These are phyloP conservation scores for Sialis lutaria DNA, from an alignment of 2,888 invertebrate species.

Conservation along the genomic window DNA sequence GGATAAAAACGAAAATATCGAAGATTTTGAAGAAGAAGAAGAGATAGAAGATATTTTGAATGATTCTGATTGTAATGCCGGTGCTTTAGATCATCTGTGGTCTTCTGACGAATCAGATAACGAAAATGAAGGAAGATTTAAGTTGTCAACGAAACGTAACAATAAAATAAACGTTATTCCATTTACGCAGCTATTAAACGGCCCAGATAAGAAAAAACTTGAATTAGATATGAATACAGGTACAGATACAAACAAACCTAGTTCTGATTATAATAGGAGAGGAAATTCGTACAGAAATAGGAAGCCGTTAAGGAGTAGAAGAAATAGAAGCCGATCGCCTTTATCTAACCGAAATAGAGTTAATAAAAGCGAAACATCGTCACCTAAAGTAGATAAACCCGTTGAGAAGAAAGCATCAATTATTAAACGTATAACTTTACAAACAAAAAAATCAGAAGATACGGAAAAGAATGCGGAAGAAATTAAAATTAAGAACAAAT, in stretches of 20 bases:
- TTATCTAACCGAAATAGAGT: background rate
- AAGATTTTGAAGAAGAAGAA: background rate
- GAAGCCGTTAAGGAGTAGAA: background rate
- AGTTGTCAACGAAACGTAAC: constrained; percentile 11
- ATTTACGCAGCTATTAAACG: constrained; percentile 10
- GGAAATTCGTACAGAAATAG: constrained; percentile 3
- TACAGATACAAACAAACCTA: too few relatives aligned
- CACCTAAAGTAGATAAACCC: too few relatives aligned
- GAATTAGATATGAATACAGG: background rate
- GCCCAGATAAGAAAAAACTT: constrained; percentile 7
- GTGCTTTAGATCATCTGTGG: constrained; percentile 20
- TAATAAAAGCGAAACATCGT: background rate
- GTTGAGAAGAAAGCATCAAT: too few relatives aligned
- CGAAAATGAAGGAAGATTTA: constrained; percentile 25
- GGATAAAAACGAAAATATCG: constrained; percentile 13
- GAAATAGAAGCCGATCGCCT: background rate
- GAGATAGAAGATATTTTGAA: background rate
- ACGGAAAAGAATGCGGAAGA: too few relatives aligned
- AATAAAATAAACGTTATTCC: constrained; percentile 9
- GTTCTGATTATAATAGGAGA: background rate
- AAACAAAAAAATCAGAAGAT: too few relatives aligned
- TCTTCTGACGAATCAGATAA: constrained; percentile 24
- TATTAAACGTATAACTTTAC: too few relatives aligned
- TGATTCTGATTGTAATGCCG: background rate
- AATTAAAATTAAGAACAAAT: background rate